A percentile compares a stretch with the other conserved stretches of the same genome.
Conservation (phyloP, 2,888 invertebrate genomes). For the Prosapia bicincta region DNA sequence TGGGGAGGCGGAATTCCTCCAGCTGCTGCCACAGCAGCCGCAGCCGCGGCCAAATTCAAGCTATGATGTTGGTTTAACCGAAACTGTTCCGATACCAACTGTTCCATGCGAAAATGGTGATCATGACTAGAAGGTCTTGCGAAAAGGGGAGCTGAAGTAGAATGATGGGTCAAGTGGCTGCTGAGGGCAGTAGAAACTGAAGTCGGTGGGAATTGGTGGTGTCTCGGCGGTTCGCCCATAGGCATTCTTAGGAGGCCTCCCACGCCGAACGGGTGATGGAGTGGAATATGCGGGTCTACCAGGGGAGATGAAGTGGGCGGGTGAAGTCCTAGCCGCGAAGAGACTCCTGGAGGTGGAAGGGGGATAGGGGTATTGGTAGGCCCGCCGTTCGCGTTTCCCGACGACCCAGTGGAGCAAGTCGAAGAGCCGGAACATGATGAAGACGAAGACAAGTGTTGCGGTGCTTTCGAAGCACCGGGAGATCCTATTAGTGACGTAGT, state of each 20-base stretch:
- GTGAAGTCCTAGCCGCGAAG: slow-evolving; percentile 38
- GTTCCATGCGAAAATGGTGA: slow-evolving; percentile 79
- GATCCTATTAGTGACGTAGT: slow-evolving; percentile 34
- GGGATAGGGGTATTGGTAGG: slow-evolving; percentile 37
- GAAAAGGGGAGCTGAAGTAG: slow-evolving; percentile 53
- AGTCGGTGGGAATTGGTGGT: slow-evolving; percentile 51
- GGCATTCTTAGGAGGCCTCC: slow-evolving; percentile 72
- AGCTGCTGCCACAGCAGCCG: slow-evolving; percentile 61
- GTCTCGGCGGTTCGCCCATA: slow-evolving; percentile 52
- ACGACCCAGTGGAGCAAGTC: slow-evolving; percentile 45
- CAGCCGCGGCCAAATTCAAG: slow-evolving; percentile 66
- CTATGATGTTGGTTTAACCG: slow-evolving; percentile 59
- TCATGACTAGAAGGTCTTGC: slow-evolving; percentile 69
- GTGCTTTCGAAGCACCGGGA: slow-evolving; percentile 35
- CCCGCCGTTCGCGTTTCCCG: slow-evolving; percentile 33
- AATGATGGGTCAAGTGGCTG: slow-evolving; percentile 32
- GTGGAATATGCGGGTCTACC: slow-evolving; percentile 67
- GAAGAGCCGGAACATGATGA: slow-evolving; percentile 56
- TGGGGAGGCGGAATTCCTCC: slow-evolving; percentile 49
- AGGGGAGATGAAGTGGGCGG: slow-evolving; percentile 55
- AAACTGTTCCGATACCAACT: slow-evolving; percentile 77
- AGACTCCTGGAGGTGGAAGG: slow-evolving; percentile 37
- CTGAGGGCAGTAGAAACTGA: slow-evolving; percentile 56
- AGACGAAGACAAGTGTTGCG: slow-evolving; percentile 34
- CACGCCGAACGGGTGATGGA: slow-evolving; percentile 73